Percentiles rank a stretch among this genome's conserved stretches.
phyloP scores from a whole-genome alignment of 2,888 invertebrate genomes.

The Pyrochroa serraticornis region DNA sequence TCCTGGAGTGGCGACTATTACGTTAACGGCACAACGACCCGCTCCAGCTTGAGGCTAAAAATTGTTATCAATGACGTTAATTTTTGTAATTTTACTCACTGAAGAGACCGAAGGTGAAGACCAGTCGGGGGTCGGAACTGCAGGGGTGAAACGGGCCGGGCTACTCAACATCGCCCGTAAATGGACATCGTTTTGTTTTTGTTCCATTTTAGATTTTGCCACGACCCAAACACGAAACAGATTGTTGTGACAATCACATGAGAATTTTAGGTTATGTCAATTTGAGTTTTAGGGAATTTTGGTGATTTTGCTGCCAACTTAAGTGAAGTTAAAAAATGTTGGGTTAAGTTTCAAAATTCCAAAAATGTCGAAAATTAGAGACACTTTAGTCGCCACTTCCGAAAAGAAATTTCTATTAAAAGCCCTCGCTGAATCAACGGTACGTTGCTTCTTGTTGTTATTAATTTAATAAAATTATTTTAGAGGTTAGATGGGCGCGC shows the following conservation, averaged over 20 bases:
- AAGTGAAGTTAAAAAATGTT: no score
- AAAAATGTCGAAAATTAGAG: slow-evolving; percentile 65
- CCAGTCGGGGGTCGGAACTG: slow-evolving; percentile 57
- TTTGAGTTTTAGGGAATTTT: no score
- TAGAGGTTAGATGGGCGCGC: slow-evolving; percentile 79
- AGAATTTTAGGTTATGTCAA: no score
- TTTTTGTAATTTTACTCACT: slow-evolving; percentile 14
- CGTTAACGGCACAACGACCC: slow-evolving; percentile 22
- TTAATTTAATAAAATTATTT: slow-evolving; percentile 17
- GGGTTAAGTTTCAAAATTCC: neutral
- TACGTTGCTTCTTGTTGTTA: slow-evolving; percentile 52
- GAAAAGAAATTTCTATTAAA: slow-evolving; percentile 74
- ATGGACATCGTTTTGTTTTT: slow-evolving; percentile 46
- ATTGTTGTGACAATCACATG: no score
- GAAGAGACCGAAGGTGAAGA: slow-evolving; percentile 34
- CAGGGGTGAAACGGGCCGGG: slow-evolving; percentile 53
- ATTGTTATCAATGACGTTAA: neutral
- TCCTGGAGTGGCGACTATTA: slow-evolving; percentile 51
- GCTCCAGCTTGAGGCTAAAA: no score
- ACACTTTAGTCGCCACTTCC: slow-evolving; percentile 69
- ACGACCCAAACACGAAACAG: no score
- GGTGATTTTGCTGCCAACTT: no score
- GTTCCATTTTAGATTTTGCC: slow-evolving; percentile 22
- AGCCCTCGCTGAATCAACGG: slow-evolving; percentile 69
- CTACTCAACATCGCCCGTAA: slow-evolving; percentile 55